Evolutionary conservation across 2,113 vertebrate species (phyloP), one percentile per base, ranked within the genome.

Genomic region (Fregetta grallaria): DNA sequence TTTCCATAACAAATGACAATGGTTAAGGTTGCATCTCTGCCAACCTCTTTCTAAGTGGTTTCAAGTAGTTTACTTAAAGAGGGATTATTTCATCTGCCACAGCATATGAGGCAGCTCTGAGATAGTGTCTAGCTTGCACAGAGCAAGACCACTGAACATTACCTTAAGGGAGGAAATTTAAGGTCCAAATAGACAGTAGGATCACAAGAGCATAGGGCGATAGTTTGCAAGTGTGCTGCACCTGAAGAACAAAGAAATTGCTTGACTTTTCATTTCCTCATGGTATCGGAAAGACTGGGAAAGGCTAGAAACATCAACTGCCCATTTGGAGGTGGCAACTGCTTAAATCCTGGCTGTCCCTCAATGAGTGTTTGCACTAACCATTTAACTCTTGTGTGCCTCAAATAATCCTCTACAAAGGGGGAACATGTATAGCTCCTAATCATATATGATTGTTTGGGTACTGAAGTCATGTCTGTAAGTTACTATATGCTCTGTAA

Each of bases 1-100:
- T 95, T 91, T 84, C 47, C 21, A 7, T 92, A 75, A 92, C 63
- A 91, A 94, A 96, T 63, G 52, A 81, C 80, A 89, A 65, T 38
- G 44, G 66, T 59, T 94, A 40, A 88, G 66, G 49, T 32, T 75
- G 65, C 49, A 27, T 82, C 58, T 91, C 66, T 89, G 80, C 56
- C 73, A 89, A n/a, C n/a, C 15, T 55, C 44, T 74, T 91, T 63
- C 34, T 89, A 61, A 72, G 77, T 89, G 58, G 26, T 81, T 95
- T 94, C 73, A 73, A 92, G 74, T 16, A 85, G 72, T 86, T 95
- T 91, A 61, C 72, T 88, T 93, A 62, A 63, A 62, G 50, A 55
- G 78, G 19, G 56, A 58, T 85, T 95, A 65, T 93, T 96, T 95
- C 38, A 71, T 66, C 67, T 91, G 56, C 49, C 44, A 63, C 44